Conservation (phyloP, 1,140 invertebrate species). For the Tachypleus tridentatus region DNA sequence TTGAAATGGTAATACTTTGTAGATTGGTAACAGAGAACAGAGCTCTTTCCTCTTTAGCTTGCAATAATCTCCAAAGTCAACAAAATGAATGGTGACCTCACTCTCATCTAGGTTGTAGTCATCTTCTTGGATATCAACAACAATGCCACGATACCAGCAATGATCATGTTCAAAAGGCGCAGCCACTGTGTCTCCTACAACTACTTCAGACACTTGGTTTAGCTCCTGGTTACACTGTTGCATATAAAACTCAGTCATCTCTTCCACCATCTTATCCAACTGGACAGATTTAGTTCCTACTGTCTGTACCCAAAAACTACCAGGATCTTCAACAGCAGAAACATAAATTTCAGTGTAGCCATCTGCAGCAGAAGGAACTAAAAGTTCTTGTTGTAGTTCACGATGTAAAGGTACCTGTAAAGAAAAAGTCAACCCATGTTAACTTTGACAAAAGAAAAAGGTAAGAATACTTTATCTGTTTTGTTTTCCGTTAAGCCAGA, state of each 20-base stretch:
- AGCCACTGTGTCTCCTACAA: constrained; percentile 59
- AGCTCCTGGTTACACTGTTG: constrained; percentile 45
- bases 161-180: constrained; percentile 58
- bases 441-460: no score
- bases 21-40: constrained; percentile 55
- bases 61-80: constrained; percentile 68
- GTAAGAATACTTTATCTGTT: no score
- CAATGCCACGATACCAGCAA: constrained; percentile 54
- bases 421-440: background rate
- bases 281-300: constrained; percentile 51
- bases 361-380: constrained; percentile 30
- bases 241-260: constrained; percentile 65
- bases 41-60: constrained; percentile 46
- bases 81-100: constrained; percentile 53
- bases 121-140: constrained; percentile 39
- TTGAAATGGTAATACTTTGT: constrained; percentile 55
- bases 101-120: constrained; percentile 39
- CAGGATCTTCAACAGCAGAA: constrained; percentile 60
- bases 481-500: no score
- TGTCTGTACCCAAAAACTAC: constrained; percentile 71
- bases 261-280: constrained; percentile 55
- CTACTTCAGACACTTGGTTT: constrained; percentile 43
- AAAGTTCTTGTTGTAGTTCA: constrained; percentile 17
- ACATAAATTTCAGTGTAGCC: constrained; percentile 63
- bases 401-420: background rate